Conservation (phyloP, 2,888 invertebrate genomes). For the Philereme vetulata region DNA sequence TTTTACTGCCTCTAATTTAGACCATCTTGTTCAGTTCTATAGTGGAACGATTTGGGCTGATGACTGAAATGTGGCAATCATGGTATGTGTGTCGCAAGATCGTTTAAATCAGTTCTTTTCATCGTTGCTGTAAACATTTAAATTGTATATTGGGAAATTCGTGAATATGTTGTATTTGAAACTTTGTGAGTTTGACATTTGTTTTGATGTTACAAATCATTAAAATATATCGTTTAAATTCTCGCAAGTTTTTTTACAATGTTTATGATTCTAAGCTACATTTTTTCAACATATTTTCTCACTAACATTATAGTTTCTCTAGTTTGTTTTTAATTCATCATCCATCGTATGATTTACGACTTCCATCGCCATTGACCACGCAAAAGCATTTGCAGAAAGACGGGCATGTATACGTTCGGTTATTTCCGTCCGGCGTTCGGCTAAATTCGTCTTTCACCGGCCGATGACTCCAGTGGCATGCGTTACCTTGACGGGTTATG, state of each 20-base stretch:
- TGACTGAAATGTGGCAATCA: constrained; percentile 26
- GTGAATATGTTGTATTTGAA: not conserved
- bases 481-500: constrained; percentile 68
- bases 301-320: not conserved
- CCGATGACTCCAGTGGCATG: constrained; percentile 78
- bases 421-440: constrained; percentile 76
- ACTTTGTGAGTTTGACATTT: not conserved
- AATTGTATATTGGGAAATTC: not conserved
- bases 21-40: constrained; percentile 33
- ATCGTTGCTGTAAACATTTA: not conserved
- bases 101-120: not conserved
- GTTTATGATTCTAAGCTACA: not conserved
- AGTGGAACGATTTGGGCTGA: constrained; percentile 27
- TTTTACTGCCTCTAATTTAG: constrained; percentile 44
- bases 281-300: not conserved
- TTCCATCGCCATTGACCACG: constrained; percentile 59
- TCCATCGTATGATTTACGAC: constrained; percentile 28
- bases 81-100: constrained; percentile 10
- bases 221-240: not conserved
- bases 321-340: constrained; percentile 16
- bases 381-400: constrained; percentile 67
- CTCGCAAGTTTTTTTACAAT: not conserved
- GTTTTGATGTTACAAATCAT: not conserved
- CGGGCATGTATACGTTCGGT: constrained; percentile 72
- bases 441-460: constrained; percentile 74